A percentile compares a stretch with the other conserved stretches of the same genome.
Evolutionary conservation across 2,888 invertebrate genomes (phyloP).

Genomic region (Apoda limacodes): DNA sequence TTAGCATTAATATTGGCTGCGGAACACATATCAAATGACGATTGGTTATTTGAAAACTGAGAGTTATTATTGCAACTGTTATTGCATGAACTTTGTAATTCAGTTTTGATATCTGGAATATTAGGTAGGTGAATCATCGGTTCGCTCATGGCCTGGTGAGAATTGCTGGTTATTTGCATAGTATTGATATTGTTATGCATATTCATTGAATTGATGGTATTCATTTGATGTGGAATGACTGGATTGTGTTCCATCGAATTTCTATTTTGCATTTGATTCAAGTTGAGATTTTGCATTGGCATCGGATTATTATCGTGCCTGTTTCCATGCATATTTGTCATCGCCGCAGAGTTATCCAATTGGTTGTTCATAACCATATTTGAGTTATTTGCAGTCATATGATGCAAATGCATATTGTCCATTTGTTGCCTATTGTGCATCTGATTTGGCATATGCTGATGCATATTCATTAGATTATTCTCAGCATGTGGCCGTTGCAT

Average conservation of each 20-base stretch:
- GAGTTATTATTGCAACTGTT: conserved; percentile 51
- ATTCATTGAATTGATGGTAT: conserved; percentile 47
- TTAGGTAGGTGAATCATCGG: conserved; percentile 55
- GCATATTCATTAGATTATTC: conserved; percentile 51
- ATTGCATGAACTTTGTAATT: conserved; percentile 55
- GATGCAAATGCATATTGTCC: conserved; percentile 57
- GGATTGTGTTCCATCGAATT: conserved; percentile 51
- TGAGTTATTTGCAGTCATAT: conserved; percentile 43
- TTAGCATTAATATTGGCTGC: conserved; percentile 37
- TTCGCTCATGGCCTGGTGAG: conserved; percentile 49
- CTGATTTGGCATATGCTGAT: conserved; percentile 55
- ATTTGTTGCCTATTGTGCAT: conserved; percentile 59
- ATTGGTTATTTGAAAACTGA: conserved; percentile 47
- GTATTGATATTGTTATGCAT: conserved; percentile 50
- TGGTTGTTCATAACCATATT: conserved; percentile 47
- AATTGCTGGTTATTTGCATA: conserved; percentile 52
- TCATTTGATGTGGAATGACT: conserved; percentile 59
- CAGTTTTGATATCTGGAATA: conserved; percentile 62
- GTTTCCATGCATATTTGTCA: conserved; percentile 47
- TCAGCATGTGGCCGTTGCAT: conserved; percentile 52
- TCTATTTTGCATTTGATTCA: conserved; percentile 57
- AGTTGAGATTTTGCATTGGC: conserved; percentile 51
- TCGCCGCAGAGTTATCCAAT: conserved; percentile 43
- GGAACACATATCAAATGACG: conserved; percentile 51
- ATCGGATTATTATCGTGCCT: conserved; percentile 54